Evolutionary conservation across 2,113 vertebrate species (phyloP).

Genomic region (Sinocyclocheilus grahami): DNA sequence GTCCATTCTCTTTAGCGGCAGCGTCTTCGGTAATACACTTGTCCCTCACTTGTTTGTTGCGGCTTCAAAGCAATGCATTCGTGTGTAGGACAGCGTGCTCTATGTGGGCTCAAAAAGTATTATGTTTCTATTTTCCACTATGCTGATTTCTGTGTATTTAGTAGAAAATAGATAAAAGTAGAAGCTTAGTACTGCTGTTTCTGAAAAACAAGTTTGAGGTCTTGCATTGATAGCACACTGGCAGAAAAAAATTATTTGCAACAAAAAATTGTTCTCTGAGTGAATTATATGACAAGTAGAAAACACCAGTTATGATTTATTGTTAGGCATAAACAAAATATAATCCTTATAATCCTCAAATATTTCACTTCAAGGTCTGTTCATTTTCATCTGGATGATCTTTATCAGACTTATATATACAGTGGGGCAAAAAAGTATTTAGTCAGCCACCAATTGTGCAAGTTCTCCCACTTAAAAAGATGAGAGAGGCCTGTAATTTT

Average conservation of each 20-base stretch:
- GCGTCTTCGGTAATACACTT: not conserved
- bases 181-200: not conserved
- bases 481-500: too few species aligned
- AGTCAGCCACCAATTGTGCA: too few species aligned
- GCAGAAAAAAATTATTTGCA: not conserved
- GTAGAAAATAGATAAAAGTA: not conserved
- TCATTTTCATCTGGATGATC: too few species aligned
- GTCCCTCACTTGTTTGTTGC: constrained; percentile 45
- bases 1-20: constrained; percentile 30
- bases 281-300: not conserved
- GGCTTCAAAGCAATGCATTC: constrained; percentile 41
- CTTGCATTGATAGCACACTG: not conserved
- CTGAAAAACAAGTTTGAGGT: not conserved
- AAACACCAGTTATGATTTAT: not conserved
- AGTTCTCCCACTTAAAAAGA: too few species aligned
- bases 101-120: constrained; percentile 25
- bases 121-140: constrained; percentile 11
- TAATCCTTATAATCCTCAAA: too few species aligned
- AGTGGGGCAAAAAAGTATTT: too few species aligned
- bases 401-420: too few species aligned
- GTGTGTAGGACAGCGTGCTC: not conserved
- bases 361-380: too few species aligned
- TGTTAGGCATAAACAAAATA: too few species aligned
- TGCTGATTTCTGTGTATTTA: not conserved
- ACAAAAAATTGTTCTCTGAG: too few species aligned